phyloP scores from a whole-genome alignment of 2,888 invertebrate species.

The Pelosia muscerda region DNA sequence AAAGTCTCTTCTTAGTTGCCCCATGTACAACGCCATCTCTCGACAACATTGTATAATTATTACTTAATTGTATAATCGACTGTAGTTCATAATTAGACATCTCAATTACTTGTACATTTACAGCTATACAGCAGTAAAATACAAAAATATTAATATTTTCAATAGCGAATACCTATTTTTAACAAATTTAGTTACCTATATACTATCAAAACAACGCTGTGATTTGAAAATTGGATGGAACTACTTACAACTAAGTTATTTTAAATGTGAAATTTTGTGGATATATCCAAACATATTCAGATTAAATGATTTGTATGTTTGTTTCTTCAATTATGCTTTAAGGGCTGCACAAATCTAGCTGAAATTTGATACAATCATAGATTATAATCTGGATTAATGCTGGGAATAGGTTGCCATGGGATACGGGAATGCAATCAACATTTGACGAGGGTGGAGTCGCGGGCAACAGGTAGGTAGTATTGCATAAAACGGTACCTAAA shows the following conservation, averaged over 20 bases:
- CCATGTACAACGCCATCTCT: constrained; percentile 26
- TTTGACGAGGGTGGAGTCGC: no score
- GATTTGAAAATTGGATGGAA: no score
- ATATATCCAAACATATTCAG: no score
- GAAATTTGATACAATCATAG: no score
- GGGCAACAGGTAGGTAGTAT: no score
- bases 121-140: constrained; percentile 44
- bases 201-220: background rate
- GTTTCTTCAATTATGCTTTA: no score
- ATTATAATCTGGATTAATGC: no score
- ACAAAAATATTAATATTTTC: constrained; percentile 35
- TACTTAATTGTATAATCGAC: constrained; percentile 75
- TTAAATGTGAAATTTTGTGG: background rate
- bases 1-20: constrained; percentile 62
- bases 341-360: no score
- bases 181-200: background rate
- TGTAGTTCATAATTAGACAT: constrained; percentile 51
- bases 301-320: no score
- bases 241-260: background rate
- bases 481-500: no score
- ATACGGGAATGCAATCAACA: no score
- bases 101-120: constrained; percentile 43
- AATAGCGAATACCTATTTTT: constrained; percentile 21
- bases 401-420: no score
- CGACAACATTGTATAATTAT: constrained; percentile 75